Percentiles rank a stretch among this genome's conserved stretches.
Conservation (phyloP, 2,888 invertebrate genomes). For the Calameuta pallipes region DNA sequence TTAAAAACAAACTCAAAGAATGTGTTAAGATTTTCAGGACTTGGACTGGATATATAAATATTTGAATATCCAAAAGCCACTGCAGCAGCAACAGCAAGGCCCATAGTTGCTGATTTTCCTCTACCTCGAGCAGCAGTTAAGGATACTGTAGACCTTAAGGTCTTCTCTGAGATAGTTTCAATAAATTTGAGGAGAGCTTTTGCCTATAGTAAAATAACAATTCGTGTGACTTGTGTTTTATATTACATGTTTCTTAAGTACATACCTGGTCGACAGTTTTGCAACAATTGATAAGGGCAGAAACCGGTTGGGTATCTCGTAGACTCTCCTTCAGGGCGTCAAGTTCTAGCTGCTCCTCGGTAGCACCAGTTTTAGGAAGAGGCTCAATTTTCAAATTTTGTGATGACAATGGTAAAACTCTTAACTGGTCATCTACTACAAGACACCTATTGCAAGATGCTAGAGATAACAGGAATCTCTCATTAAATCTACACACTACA, state of each 20-base stretch:
- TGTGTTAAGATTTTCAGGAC: slow-evolving; percentile 97
- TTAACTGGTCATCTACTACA: slow-evolving; percentile 94
- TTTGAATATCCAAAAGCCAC: slow-evolving; percentile 89
- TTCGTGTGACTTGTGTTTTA: background rate
- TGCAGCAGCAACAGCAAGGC: slow-evolving; percentile 89
- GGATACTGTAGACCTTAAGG: slow-evolving; percentile 87
- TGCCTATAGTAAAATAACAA: slow-evolving; percentile 68
- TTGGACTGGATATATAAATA: slow-evolving; percentile 97
- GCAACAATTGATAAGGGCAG: slow-evolving; percentile 87
- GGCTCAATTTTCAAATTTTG: slow-evolving; percentile 85
- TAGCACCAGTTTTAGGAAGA: slow-evolving; percentile 70
- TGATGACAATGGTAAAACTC: slow-evolving; percentile 92
- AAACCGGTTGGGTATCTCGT: slow-evolving; percentile 92
- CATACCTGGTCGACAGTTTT: slow-evolving; percentile 88
- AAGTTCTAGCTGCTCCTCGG: slow-evolving; percentile 73
- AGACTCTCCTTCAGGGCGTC: slow-evolving; percentile 83
- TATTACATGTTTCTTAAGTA: background rate
- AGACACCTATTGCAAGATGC: slow-evolving; percentile 88
- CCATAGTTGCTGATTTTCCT: slow-evolving; percentile 98
- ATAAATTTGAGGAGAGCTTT: slow-evolving; percentile 93
- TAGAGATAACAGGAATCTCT: slow-evolving; percentile 92
- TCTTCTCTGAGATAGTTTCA: slow-evolving; percentile 94
- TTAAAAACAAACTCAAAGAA: slow-evolving; percentile 97
- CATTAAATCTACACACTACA: slow-evolving; percentile 95
- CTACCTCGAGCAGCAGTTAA: slow-evolving; percentile 96